These are phyloP conservation scores for Drosophila picticornis DNA, from an alignment of 2,888 invertebrate genomes.

Conservation along the genomic window DNA sequence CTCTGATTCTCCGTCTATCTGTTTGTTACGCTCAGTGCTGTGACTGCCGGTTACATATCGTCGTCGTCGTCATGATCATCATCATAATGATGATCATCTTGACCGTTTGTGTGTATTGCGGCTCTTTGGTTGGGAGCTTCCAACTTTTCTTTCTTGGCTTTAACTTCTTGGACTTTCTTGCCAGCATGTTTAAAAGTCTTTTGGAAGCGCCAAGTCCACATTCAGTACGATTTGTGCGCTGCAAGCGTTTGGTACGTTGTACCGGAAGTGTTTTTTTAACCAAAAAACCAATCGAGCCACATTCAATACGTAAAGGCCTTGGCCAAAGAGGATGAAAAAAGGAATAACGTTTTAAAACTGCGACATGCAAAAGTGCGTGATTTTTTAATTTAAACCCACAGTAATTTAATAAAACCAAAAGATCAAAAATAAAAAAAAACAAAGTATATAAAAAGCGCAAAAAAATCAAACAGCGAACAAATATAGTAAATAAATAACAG, in stretches of 20 bases:
- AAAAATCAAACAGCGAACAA: not conserved
- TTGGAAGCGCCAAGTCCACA: conserved; percentile 71
- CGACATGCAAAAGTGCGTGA: conserved; percentile 36
- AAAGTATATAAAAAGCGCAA: not conserved
- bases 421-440: conserved; percentile 8
- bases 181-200: conserved; percentile 79
- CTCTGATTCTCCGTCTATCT: conserved; percentile 1
- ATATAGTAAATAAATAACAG: conserved; percentile 40
- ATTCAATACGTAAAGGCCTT: conserved; percentile 29
- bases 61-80: conserved; percentile 21
- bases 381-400: conserved; percentile 26
- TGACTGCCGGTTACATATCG: conserved; percentile 53
- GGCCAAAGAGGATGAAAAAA: conserved; percentile 21
- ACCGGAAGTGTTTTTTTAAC: conserved; percentile 60
- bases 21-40: conserved; percentile 30
- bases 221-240: conserved; percentile 76
- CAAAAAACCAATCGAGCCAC: conserved; percentile 32
- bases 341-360: conserved; percentile 17
- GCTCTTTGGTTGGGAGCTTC: conserved; percentile 57
- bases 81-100: conserved; percentile 54
- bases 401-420: conserved; percentile 7
- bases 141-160: conserved; percentile 71
- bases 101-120: conserved; percentile 58
- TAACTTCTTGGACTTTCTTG: conserved; percentile 79
- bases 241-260: conserved; percentile 76